phyloP scores from a whole-genome alignment of 2,888 invertebrate species.

The Erpobdella octoculata region DNA sequence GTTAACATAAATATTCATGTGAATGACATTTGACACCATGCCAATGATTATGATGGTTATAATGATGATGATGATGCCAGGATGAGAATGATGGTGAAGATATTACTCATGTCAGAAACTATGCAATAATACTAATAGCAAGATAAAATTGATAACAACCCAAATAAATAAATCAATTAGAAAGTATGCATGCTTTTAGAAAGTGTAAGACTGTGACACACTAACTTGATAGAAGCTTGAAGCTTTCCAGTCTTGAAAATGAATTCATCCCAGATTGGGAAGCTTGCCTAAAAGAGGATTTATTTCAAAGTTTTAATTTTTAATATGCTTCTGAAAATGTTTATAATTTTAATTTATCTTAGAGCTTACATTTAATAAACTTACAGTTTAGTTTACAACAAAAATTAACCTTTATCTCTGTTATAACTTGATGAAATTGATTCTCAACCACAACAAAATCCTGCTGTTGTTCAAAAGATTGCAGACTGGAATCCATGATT shows the following conservation, averaged over 20 bases:
- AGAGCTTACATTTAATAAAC: not conserved
- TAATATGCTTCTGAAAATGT: too few species aligned
- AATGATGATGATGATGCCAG: too few species aligned
- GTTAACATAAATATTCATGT: too few species aligned
- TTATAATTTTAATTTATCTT: not conserved
- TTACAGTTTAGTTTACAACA: not conserved
- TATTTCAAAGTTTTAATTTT: too few species aligned
- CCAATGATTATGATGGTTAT: too few species aligned
- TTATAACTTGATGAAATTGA: conserved; percentile 13
- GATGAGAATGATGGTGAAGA: not conserved
- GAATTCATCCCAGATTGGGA: conserved; percentile 30
- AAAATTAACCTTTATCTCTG: conserved; percentile 17
- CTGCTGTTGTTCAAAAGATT: not conserved
- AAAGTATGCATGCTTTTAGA: not conserved
- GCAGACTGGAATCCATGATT: not conserved
- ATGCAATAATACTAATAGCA: not conserved
- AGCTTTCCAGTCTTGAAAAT: conserved; percentile 26
- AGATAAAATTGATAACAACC: not conserved
- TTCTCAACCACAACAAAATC: not conserved
- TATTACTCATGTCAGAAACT: not conserved
- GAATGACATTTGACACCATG: too few species aligned
- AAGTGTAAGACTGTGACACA: too few species aligned
- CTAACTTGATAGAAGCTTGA: conserved; percentile 20
- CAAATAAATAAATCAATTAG: not conserved
- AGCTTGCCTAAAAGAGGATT: conserved; percentile 16